A percentile compares a stretch with the other conserved stretches of the same genome.
Conservation (phyloP, 1,140 invertebrate genomes). For the Heterodera schachtii region DNA sequence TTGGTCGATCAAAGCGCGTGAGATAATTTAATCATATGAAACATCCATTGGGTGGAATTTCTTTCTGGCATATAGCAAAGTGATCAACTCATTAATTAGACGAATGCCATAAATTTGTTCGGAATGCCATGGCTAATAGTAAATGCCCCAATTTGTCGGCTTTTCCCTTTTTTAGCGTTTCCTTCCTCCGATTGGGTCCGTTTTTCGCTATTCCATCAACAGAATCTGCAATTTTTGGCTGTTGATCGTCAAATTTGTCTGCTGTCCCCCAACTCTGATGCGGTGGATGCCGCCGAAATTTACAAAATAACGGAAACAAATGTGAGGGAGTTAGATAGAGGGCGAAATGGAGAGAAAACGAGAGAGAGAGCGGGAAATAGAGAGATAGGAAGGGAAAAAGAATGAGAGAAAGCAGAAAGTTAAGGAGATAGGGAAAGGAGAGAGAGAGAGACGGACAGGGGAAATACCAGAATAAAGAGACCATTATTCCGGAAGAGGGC, state of each 20-base stretch:
- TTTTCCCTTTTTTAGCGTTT: constrained; percentile 2
- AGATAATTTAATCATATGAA: too few species aligned
- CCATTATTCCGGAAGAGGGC: too few species aligned
- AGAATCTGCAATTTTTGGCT: constrained; percentile 24
- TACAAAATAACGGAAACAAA: constrained; percentile 29
- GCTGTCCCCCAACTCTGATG: constrained; percentile 24
- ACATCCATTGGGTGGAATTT: too few species aligned
- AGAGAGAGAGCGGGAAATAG: too few species aligned
- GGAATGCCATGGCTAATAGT: neutral
- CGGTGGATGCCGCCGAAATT: constrained; percentile 28
- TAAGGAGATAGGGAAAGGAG: too few species aligned
- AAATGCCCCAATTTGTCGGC: neutral
- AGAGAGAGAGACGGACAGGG: neutral
- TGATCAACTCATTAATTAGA: too few species aligned
- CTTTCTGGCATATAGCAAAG: too few species aligned
- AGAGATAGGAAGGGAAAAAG: too few species aligned
- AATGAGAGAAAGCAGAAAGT: too few species aligned
- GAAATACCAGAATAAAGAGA: constrained; percentile 3
- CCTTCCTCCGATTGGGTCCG: constrained; percentile 17
- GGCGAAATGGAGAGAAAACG: too few species aligned
- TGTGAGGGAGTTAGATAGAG: neutral
- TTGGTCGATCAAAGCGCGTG: too few species aligned
- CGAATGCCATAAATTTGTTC: too few species aligned
- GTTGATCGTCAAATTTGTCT: constrained; percentile 30
- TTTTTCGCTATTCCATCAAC: constrained; percentile 27